Base-by-base conservation (phyloP, 1,140 invertebrate genomes). In the Caenorhabditis tropicalis region DNA sequence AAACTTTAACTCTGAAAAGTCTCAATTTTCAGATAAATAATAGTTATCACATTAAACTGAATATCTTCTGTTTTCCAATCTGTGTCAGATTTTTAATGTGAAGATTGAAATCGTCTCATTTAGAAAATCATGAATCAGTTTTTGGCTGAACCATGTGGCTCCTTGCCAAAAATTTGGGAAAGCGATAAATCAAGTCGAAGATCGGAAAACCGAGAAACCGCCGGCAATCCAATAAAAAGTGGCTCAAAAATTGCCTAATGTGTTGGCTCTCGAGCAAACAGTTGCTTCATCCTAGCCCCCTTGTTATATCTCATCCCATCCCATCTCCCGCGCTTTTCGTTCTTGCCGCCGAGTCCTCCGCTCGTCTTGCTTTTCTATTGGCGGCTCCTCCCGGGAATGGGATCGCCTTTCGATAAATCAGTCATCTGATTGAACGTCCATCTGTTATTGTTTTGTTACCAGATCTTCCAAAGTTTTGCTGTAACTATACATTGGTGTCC, bases 171-270 rank as follows among this genome's bases (percentile, higher is more conserved):
- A 36, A 24, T 74, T 36, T 24, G 27, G 10, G 65, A 74, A 27
- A 33, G n/a, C 58, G 31, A 36, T 65, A 33, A 36, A 9, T 36
- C n/a, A 43, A 39, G 36, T 19, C 31, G 10, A 70, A 43, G n/a
- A 39, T 31, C 56, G 29, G n/a, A 51, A 58, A 58, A 27, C 4
- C 24, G 9, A 21, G 43, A 74, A 74, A 74, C 65, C 65, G 65
- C 36, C 65, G 65, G 36, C 65, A 43, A 74, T 74, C 65, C 21
- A 74, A 74, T 74, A 74, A 74, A 74, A 74, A 74, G 65, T 74
- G 36, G 36, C 36, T 74, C 36, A 43, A 74, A 74, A 74, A 74
- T 74, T 74, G 65, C 65, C 65, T 74, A 74, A 74, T 74, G 65
- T 74, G 36, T 74, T 74, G 65, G 65, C 65, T 74, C 65, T 74